Evolutionary conservation across 1,140 invertebrate genomes (phyloP).

Genomic region (Sitophilus oryzae): DNA sequence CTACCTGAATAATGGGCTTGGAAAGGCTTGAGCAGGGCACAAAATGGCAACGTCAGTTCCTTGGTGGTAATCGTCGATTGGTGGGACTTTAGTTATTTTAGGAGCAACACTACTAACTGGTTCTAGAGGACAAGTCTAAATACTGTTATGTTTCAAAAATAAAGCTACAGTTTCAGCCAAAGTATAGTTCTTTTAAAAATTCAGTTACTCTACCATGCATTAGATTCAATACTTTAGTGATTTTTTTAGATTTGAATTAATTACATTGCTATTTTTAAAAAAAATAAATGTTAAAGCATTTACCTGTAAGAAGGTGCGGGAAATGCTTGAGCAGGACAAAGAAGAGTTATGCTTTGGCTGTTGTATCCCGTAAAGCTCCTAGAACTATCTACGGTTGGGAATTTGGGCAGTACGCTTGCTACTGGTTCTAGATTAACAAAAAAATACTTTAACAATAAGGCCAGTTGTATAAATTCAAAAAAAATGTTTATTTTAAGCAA

Average conservation of each 20-base stretch:
- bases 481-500: slow-evolving; percentile 4
- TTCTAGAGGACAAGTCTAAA: slow-evolving; percentile 47
- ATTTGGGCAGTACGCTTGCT: slow-evolving; percentile 52
- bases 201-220: too few relatives aligned
- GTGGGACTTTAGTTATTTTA: slow-evolving; percentile 61
- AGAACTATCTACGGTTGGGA: slow-evolving; percentile 45
- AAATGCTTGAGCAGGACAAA: slow-evolving; percentile 57
- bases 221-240: too few relatives aligned
- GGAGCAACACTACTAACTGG: slow-evolving; percentile 57
- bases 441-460: too few relatives aligned
- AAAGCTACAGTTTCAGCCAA: not conserved
- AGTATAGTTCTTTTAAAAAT: too few relatives aligned
- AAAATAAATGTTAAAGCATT: too few relatives aligned
- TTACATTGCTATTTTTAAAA: too few relatives aligned
- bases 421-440: slow-evolving; percentile 48
- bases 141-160: not conserved
- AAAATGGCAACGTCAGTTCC: slow-evolving; percentile 51
- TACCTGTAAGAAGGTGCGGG: slow-evolving; percentile 59
- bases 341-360: slow-evolving; percentile 48
- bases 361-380: slow-evolving; percentile 34
- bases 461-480: too few relatives aligned
- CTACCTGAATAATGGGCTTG: slow-evolving; percentile 54
- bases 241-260: too few relatives aligned
- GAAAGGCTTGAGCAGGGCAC: slow-evolving; percentile 63
- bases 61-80: slow-evolving; percentile 56